Evolutionary conservation across 53 echinoderm and acorn worm species (phyloP).

Genomic region (Actinopyga echinites): DNA sequence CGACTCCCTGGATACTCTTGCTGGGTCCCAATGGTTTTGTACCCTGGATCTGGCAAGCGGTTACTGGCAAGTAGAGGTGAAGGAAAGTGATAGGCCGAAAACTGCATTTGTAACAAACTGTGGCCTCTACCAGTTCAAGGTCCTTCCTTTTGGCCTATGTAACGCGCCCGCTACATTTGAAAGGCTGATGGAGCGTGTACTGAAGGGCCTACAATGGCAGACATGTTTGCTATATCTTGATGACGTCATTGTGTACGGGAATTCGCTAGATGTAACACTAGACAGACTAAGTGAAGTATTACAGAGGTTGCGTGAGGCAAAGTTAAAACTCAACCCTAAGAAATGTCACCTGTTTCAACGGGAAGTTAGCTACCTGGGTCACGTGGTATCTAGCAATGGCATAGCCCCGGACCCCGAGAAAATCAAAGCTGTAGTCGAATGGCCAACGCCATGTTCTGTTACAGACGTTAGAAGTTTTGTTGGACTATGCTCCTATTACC

Average conservation of each 20-base stretch:
- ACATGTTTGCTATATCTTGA: conserved; percentile 63
- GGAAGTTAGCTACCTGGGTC: conserved; percentile 54
- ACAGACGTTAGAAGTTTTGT: conserved; percentile 56
- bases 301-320: conserved; percentile 41
- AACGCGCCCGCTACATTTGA: conserved; percentile 61
- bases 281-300: conserved; percentile 27
- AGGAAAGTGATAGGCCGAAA: conserved; percentile 47
- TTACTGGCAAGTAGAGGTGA: conserved; percentile 55
- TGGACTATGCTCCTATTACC: conserved; percentile 50
- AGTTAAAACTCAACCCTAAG: conserved; percentile 56
- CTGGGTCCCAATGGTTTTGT: conserved; percentile 27
- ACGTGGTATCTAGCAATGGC: conserved; percentile 40
- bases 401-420: conserved; percentile 40
- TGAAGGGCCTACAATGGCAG: conserved; percentile 59
- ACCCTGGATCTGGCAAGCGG: conserved; percentile 24
- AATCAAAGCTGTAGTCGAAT: conserved; percentile 18
- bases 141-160: conserved; percentile 63
- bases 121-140: conserved; percentile 66
- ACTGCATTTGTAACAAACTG: conserved; percentile 61
- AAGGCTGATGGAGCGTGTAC: conserved; percentile 54
- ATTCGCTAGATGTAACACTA: conserved; percentile 34
- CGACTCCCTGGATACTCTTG: conserved; percentile 45
- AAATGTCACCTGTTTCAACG: conserved; percentile 57
- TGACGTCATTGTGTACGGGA: too few relatives aligned
- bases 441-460: conserved; percentile 46